Percentiles rank a stretch among this genome's conserved stretches.
Evolutionary conservation across 2,888 invertebrate genomes (phyloP).

Genomic region (Bunonema sp.): DNA sequence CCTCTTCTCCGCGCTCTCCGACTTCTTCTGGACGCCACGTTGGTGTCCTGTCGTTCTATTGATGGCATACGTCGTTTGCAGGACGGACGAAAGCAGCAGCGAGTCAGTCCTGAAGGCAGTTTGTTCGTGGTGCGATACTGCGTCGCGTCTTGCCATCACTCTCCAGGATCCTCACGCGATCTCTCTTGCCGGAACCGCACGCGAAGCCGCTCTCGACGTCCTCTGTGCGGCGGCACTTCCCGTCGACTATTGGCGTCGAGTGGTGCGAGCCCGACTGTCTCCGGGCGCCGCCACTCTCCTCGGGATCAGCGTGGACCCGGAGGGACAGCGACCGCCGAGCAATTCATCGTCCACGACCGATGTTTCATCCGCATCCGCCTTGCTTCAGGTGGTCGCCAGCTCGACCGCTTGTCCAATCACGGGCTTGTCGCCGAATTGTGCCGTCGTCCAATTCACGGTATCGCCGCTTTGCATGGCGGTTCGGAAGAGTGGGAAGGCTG

Average conservation of each 20-base stretch:
- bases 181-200: too few species aligned
- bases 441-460: background rate
- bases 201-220: constrained; percentile 83
- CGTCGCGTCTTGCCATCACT: too few species aligned
- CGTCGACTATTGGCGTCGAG: constrained; percentile 59
- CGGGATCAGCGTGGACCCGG: background rate
- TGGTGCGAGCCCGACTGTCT: constrained; percentile 1
- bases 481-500: too few species aligned
- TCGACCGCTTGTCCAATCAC: constrained; percentile 82
- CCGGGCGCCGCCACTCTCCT: too few species aligned
- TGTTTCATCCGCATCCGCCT: constrained; percentile 8
- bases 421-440: too few species aligned
- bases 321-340: background rate
- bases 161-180: too few species aligned
- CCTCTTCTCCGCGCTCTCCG: too few species aligned
- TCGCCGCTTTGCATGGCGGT: too few species aligned
- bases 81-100: constrained; percentile 76
- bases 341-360: too few species aligned
- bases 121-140: too few species aligned
- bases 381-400: constrained; percentile 78
- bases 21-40: constrained; percentile 8
- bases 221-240: constrained; percentile 90
- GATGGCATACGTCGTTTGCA: constrained; percentile 26
- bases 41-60: background rate
- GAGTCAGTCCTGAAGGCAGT: constrained; percentile 79